Evolutionary conservation across 2,888 invertebrate genomes (phyloP).

Genomic region (Drosophila percnosoma): DNA sequence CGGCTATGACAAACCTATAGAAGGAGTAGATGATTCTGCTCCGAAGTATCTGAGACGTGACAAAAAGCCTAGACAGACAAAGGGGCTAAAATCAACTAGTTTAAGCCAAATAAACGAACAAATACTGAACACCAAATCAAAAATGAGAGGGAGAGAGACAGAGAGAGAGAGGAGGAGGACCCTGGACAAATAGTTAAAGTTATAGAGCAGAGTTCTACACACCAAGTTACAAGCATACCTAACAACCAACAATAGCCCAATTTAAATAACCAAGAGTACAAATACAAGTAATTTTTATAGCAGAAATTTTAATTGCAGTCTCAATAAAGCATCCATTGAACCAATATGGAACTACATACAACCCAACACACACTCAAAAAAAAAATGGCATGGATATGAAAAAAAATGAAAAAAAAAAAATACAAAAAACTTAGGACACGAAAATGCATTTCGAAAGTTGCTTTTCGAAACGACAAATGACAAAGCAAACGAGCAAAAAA

Average conservation of each 20-base stretch:
- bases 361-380: conserved; percentile 35
- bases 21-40: conserved; percentile 1
- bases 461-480: conserved; percentile 51
- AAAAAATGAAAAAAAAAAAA: conserved; percentile 4
- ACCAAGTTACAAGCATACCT: conserved; percentile 77
- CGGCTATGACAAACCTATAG: conserved; percentile 43
- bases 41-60: conserved; percentile 17
- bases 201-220: conserved; percentile 46
- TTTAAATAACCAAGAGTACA: conserved; percentile 85
- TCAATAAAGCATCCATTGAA: conserved; percentile 76
- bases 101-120: conserved; percentile 46
- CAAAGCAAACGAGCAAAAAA: conserved; percentile 45
- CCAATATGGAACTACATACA: conserved; percentile 45
- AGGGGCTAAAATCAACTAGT: conserved; percentile 48
- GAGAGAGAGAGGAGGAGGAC: neutral
- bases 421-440: conserved; percentile 26
- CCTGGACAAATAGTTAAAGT: conserved; percentile 51
- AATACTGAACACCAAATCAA: conserved; percentile 30
- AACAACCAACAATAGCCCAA: conserved; percentile 84
- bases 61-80: conserved; percentile 56
- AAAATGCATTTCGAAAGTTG: conserved; percentile 42
- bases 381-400: conserved; percentile 66
- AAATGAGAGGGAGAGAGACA: conserved; percentile 15
- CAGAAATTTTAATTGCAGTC: conserved; percentile 83
- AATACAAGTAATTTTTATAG: conserved; percentile 85